These are phyloP conservation scores for Hephaestus fuliginosus DNA, from an alignment of 2,797 vertebrate species.

Conservation along the genomic window DNA sequence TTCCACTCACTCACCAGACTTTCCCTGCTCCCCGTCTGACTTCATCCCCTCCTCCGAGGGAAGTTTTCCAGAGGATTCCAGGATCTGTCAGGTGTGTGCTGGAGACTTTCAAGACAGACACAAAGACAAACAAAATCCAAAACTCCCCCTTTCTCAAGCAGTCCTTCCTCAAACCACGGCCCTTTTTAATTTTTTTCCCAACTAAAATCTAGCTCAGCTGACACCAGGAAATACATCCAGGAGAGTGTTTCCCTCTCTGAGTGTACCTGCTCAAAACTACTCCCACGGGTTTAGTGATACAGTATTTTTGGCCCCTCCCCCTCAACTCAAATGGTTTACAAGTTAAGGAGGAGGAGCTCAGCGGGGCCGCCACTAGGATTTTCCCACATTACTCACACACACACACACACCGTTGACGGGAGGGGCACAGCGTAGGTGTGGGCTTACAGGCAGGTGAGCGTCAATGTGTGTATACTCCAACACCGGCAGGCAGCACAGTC, in stretches of 20 bases:
- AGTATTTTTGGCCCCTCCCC: constrained; percentile 63
- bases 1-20: constrained; percentile 81
- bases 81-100: constrained; percentile 66
- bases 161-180: constrained; percentile 14
- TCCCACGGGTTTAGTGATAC: constrained; percentile 71
- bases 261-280: constrained; percentile 78
- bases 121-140: constrained; percentile 22
- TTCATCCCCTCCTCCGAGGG: constrained; percentile 77
- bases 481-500: constrained; percentile 40
- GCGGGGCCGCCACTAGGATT: constrained; percentile 51
- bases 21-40: constrained; percentile 83
- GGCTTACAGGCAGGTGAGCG: constrained; percentile 59
- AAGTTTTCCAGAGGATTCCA: constrained; percentile 70
- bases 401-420: constrained; percentile 26
- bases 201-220: constrained; percentile 25
- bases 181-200: not conserved
- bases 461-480: constrained; percentile 51
- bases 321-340: constrained; percentile 57
- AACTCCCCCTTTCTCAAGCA: constrained; percentile 20
- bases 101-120: constrained; percentile 37
- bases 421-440: constrained; percentile 54
- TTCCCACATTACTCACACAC: constrained; percentile 72
- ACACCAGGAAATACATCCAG: constrained; percentile 70
- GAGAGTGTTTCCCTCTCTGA: constrained; percentile 43
- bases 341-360: constrained; percentile 59